These are phyloP conservation scores for Muschampia plurimacula DNA, from an alignment of 2,888 invertebrate species.

Conservation along the genomic window DNA sequence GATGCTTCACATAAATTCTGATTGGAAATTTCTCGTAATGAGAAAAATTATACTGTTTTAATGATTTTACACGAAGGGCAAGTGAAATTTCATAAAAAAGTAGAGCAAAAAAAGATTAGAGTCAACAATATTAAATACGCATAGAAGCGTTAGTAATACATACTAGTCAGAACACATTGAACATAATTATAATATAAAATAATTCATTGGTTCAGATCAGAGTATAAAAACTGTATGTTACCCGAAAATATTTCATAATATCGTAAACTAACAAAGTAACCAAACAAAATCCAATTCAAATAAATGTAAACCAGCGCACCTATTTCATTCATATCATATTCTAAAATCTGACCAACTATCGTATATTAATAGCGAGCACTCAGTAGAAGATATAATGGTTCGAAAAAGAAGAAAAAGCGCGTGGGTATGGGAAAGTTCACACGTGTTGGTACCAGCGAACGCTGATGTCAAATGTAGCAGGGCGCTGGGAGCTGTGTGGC, in stretches of 20 bases:
- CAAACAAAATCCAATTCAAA: conserved; percentile 5
- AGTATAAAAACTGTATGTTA: background rate
- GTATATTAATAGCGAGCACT: conserved; percentile 30
- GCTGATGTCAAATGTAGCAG: conserved; percentile 54
- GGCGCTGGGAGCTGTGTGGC: conserved; percentile 47
- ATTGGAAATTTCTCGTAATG: conserved; percentile 24
- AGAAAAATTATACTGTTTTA: conserved; percentile 26
- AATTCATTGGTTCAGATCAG: too few species aligned
- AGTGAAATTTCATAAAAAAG: background rate
- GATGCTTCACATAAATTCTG: conserved; percentile 20
- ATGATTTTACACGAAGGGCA: background rate
- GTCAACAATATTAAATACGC: too few species aligned
- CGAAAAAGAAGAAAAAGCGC: conserved; percentile 70
- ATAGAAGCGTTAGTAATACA: too few species aligned
- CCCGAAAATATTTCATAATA: background rate
- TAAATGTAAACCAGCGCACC: conserved; percentile 42
- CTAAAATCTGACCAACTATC: conserved; percentile 36
- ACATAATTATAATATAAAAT: background rate
- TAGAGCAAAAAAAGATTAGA: background rate
- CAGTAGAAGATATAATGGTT: conserved; percentile 34
- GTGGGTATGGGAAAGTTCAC: conserved; percentile 86
- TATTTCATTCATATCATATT: conserved; percentile 46
- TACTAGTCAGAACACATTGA: too few species aligned
- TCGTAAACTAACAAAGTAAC: background rate
- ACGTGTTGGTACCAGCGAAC: conserved; percentile 76